Percentiles rank a stretch among this genome's conserved stretches.
Conservation (phyloP, 2,888 invertebrate species). For the Aspidiotus rigidus region DNA sequence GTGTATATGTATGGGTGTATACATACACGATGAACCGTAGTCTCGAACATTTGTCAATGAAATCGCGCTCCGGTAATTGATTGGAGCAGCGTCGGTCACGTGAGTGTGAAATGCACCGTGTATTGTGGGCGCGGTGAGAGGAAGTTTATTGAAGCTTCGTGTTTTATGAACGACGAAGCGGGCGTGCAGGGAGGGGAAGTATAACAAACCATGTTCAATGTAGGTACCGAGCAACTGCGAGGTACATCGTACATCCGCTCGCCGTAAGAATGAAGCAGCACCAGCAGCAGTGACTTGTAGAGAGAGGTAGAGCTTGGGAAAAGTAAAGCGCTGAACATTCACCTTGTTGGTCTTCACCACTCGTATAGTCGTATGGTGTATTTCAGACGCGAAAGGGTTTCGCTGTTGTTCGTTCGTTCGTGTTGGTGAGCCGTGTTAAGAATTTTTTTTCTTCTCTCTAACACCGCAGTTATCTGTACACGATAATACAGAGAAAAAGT, state of each 20-base stretch:
- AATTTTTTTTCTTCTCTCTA: slow-evolving; percentile 15
- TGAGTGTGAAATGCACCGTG: slow-evolving; percentile 29
- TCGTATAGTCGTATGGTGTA: no score
- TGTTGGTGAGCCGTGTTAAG: neutral
- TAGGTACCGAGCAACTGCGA: slow-evolving; percentile 6
- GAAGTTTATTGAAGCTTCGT: slow-evolving; percentile 25
- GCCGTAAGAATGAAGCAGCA: slow-evolving; percentile 23
- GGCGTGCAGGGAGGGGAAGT: slow-evolving; percentile 1
- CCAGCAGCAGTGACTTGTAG: slow-evolving; percentile 2
- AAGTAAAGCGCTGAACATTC: slow-evolving; percentile 12
- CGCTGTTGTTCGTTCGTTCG: no score
- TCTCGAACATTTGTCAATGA: slow-evolving; percentile 27
- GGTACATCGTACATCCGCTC: slow-evolving; percentile 18
- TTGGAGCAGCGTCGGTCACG: slow-evolving; percentile 16
- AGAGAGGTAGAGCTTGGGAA: slow-evolving; percentile 25
- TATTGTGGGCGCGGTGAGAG: slow-evolving; percentile 10
- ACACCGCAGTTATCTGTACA: neutral
- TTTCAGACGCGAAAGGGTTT: neutral
- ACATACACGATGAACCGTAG: neutral
- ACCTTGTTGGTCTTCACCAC: slow-evolving; percentile 13
- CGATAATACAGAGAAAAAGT: neutral
- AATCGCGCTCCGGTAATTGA: slow-evolving; percentile 10
- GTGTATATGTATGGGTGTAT: neutral
- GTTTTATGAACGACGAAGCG: slow-evolving; percentile 4
- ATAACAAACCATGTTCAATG: slow-evolving; percentile 32